These are phyloP conservation scores for Rhimphoctona megacephalus DNA, from an alignment of 2,888 invertebrate species.

Conservation along the genomic window DNA sequence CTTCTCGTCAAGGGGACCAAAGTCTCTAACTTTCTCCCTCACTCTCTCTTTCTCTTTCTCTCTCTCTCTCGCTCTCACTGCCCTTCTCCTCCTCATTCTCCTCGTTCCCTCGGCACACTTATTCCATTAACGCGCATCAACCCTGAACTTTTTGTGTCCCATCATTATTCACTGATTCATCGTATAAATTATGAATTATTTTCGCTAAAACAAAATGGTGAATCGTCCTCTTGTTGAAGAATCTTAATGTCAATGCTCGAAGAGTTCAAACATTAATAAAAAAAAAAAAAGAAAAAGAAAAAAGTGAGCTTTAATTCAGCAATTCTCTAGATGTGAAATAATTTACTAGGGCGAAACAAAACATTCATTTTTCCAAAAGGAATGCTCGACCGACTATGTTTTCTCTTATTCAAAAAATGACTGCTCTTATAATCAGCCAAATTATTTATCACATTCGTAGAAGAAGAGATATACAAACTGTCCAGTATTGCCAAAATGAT, in stretches of 20 bases:
- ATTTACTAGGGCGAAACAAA: too few species aligned
- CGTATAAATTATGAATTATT: slow-evolving; percentile 41
- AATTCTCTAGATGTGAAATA: too few species aligned
- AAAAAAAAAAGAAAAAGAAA: too few species aligned
- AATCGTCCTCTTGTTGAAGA: not conserved
- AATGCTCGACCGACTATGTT: not conserved
- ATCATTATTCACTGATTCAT: slow-evolving; percentile 50
- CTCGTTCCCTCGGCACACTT: slow-evolving; percentile 54
- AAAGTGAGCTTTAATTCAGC: too few species aligned
- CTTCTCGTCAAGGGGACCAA: slow-evolving; percentile 33
- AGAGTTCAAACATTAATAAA: not conserved
- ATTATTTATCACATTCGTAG: not conserved
- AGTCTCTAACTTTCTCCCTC: not conserved
- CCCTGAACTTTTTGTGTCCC: slow-evolving; percentile 51
- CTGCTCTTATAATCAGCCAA: not conserved
- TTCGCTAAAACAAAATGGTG: not conserved
- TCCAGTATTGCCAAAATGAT: slow-evolving; percentile 1
- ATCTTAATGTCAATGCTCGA: too few species aligned
- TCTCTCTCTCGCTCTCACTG: not conserved
- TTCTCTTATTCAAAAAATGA: not conserved
- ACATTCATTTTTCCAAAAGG: too few species aligned
- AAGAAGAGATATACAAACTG: not conserved
- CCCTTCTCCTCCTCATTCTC: not conserved
- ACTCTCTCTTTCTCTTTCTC: not conserved
- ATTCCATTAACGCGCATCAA: slow-evolving; percentile 61